Evolutionary conservation across 2,797 vertebrate genomes (phyloP).

Genomic region (Melanotaenia nigrans): DNA sequence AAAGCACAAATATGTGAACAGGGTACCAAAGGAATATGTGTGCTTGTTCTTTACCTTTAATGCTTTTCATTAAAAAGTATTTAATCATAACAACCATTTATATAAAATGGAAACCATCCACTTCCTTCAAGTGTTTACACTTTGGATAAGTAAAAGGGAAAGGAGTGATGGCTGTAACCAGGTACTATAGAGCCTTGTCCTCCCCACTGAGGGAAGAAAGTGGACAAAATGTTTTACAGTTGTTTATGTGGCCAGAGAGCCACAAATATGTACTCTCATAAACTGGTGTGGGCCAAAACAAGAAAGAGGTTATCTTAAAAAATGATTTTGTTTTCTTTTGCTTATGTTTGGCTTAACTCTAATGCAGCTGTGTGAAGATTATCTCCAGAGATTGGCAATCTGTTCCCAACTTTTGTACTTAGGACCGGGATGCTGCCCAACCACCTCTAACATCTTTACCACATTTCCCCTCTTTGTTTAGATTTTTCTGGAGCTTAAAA

Average conservation of each 20-base stretch:
- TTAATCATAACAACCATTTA: slow-evolving; percentile 43
- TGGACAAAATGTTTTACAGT: slow-evolving; percentile 78
- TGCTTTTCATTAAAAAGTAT: slow-evolving; percentile 37
- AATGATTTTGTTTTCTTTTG: slow-evolving; percentile 72
- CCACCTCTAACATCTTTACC: slow-evolving; percentile 65
- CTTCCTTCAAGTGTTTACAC: slow-evolving; percentile 51
- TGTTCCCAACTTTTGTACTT: slow-evolving; percentile 60
- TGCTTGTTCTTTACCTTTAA: slow-evolving; percentile 46
- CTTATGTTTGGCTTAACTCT: slow-evolving; percentile 64
- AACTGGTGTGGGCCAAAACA: slow-evolving; percentile 72
- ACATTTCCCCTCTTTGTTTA: slow-evolving; percentile 66
- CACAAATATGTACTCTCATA: slow-evolving; percentile 79
- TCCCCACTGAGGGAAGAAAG: slow-evolving; percentile 66
- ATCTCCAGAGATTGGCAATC: slow-evolving; percentile 60
- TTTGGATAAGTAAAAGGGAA: slow-evolving; percentile 43
- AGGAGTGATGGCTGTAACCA: slow-evolving; percentile 54
- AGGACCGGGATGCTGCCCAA: slow-evolving; percentile 52
- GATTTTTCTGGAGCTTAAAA: slow-evolving; percentile 52
- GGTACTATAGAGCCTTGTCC: slow-evolving; percentile 58
- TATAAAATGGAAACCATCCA: slow-evolving; percentile 38
- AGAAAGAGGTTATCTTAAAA: slow-evolving; percentile 69
- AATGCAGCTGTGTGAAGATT: slow-evolving; percentile 66
- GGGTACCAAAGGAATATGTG: slow-evolving; percentile 52
- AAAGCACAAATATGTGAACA: slow-evolving; percentile 70
- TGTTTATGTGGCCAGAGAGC: slow-evolving; percentile 76